Evolutionary conservation across 2,113 vertebrate genomes (phyloP).

Genomic region (Sebastes fasciatus): DNA sequence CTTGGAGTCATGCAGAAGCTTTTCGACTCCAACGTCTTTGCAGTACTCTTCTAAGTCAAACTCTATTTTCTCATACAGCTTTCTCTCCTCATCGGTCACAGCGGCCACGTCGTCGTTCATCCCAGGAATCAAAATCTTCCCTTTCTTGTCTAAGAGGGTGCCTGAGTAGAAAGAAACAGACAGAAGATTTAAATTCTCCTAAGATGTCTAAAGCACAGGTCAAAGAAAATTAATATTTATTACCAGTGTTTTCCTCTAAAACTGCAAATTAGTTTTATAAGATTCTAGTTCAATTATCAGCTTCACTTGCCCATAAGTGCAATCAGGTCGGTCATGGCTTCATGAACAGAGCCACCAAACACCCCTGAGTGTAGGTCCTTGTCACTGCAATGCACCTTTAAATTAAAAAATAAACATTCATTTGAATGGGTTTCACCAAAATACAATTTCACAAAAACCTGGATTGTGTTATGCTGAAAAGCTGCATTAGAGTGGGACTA

Average conservation of each 20-base stretch:
- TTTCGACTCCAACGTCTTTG: constrained; percentile 87
- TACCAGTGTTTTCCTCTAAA: not conserved
- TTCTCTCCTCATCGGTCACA: constrained; percentile 87
- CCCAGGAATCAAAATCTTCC: constrained; percentile 89
- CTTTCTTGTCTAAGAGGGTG: constrained; percentile 88
- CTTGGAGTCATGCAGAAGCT: constrained; percentile 89
- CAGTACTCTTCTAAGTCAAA: constrained; percentile 93
- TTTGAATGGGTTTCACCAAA: not conserved
- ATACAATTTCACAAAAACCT: not conserved
- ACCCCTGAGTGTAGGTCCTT: constrained; percentile 97
- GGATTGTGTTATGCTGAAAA: not conserved
- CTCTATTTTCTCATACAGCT: constrained; percentile 92
- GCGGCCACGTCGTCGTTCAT: constrained; percentile 87
- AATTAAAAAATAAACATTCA: rapidly evolving
- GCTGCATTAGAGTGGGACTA: not conserved
- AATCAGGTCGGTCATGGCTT: constrained; percentile 96
- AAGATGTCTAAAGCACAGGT: not conserved
- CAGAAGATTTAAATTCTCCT: not conserved
- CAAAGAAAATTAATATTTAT: not conserved
- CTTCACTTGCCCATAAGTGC: constrained; percentile 89
- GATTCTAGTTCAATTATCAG: not conserved
- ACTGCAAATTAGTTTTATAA: rapidly evolving
- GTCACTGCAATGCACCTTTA: constrained; percentile 86
- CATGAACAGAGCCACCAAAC: constrained; percentile 94
- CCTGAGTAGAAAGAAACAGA: constrained; percentile 74